A percentile compares a stretch with the other conserved stretches of the same genome.
Evolutionary conservation across 2,888 invertebrate species (phyloP).

Genomic region (Argyra leucocephala): DNA sequence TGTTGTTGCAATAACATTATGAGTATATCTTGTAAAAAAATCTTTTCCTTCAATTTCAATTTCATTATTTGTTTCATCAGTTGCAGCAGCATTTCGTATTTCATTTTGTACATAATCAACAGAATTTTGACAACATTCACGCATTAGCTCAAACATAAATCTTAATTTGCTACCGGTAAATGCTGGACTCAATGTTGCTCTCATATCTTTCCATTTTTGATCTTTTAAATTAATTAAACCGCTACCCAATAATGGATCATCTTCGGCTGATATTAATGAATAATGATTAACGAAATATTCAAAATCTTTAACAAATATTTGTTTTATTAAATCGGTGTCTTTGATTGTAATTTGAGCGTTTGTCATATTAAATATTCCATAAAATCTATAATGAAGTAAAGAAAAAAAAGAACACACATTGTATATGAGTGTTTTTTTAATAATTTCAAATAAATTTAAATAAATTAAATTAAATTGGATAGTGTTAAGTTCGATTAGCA

Average conservation of each 20-base stretch:
- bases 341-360: slow-evolving; percentile 43
- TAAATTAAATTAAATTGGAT: too few species aligned
- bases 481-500: too few species aligned
- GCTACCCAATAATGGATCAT: slow-evolving; percentile 42
- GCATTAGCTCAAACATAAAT: slow-evolving; percentile 41
- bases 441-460: too few species aligned
- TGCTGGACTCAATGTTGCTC: slow-evolving; percentile 43
- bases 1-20: slow-evolving; percentile 35
- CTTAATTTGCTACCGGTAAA: slow-evolving; percentile 46
- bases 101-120: slow-evolving; percentile 14
- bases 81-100: background rate
- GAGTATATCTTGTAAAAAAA: slow-evolving; percentile 32
- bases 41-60: slow-evolving; percentile 30
- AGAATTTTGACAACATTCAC: slow-evolving; percentile 29
- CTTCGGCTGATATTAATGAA: slow-evolving; percentile 35
- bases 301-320: slow-evolving; percentile 49
- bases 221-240: slow-evolving; percentile 45
- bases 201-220: slow-evolving; percentile 42
- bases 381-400: slow-evolving; percentile 40
- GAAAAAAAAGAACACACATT: too few species aligned
- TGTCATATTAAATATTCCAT: slow-evolving; percentile 45
- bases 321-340: slow-evolving; percentile 50
- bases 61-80: background rate
- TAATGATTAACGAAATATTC: slow-evolving; percentile 49
- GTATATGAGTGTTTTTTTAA: too few species aligned